Evolutionary conservation across 1,140 invertebrate genomes (phyloP), one percentile per base, ranked within the genome.

Genomic region (Zaprionus tsacasi): DNA sequence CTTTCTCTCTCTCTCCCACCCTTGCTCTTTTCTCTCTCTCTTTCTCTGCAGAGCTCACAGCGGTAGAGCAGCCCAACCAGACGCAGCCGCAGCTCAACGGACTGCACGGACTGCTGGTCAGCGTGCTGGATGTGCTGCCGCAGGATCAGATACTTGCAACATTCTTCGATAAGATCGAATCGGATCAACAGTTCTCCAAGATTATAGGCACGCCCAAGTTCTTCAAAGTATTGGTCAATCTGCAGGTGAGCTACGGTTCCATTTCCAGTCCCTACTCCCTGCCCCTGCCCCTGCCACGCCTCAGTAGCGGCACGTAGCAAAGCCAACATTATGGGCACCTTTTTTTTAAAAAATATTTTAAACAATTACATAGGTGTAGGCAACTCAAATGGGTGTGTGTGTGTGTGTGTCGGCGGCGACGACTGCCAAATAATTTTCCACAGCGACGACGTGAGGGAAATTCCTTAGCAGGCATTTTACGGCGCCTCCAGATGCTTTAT

Each of bases 81-180:
- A 50, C 64, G 1, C 60, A 63, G 21, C 76, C 81, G 12, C 74
- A 78, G 17, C 63, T 82, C 13, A 83, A 78, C 25, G 91, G 91
- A 6, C 66, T 92, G 52, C 91, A 91, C 13, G 91, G 88, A 0
- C 65, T 92, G 54, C 81, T 91, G 10, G 88, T 92, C 56, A 81
- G 83, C 54, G 71, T 92, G 21, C 71, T 92, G 35, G 86, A 88
- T 25, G 56, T 79, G 12, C 35, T 92, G 77, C 91, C 91, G 25
- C 81, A 81, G 75, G 91, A 92, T 75, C 80, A 92, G 66, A 87
- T 92, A 54, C 56, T 88, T 40, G 78, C 81, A 45, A 81, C 78
- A 6, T 92, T 92, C 61, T 91, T 92, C 65, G 88, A 91, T 33
- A 90, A 91, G 64, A 78, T 81, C 45, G 89, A 92, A 55, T 70